phyloP scores from a whole-genome alignment of 1,140 invertebrate genomes.

The Matsumurasca onukii region DNA sequence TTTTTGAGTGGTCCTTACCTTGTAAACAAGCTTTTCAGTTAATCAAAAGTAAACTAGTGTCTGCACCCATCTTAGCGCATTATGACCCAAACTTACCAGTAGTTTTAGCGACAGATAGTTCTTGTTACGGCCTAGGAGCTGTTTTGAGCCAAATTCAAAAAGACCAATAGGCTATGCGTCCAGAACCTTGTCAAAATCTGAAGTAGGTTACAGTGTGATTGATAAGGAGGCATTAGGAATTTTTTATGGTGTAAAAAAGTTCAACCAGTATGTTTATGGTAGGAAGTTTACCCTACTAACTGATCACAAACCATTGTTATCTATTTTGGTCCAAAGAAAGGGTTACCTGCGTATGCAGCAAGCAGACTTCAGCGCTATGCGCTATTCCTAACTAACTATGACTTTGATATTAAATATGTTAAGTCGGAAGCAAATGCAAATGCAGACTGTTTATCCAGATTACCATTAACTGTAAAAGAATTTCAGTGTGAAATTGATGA shows the following conservation, averaged over 20 bases:
- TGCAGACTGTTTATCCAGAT: slow-evolving; percentile 41
- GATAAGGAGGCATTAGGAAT: slow-evolving; percentile 56
- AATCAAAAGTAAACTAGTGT: slow-evolving; percentile 20
- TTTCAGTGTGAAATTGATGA: slow-evolving; percentile 15
- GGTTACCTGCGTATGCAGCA: slow-evolving; percentile 45
- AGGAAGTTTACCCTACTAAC: slow-evolving; percentile 49
- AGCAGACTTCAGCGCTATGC: slow-evolving; percentile 44
- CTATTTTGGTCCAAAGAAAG: slow-evolving; percentile 46
- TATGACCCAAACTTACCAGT: slow-evolving; percentile 51
- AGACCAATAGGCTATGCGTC: slow-evolving; percentile 54
- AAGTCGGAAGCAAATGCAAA: slow-evolving; percentile 38
- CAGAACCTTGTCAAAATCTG: slow-evolving; percentile 48
- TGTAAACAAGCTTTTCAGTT: slow-evolving; percentile 25
- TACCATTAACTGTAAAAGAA: slow-evolving; percentile 30
- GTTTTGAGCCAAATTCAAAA: slow-evolving; percentile 48
- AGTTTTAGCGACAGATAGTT: slow-evolving; percentile 50
- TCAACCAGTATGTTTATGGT: slow-evolving; percentile 54
- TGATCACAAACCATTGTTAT: slow-evolving; percentile 51
- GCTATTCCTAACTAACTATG: slow-evolving; percentile 42
- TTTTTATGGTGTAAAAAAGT: slow-evolving; percentile 51
- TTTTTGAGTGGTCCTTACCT: slow-evolving; percentile 37
- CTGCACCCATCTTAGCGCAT: slow-evolving; percentile 17
- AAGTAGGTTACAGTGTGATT: slow-evolving; percentile 54
- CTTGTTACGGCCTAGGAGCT: slow-evolving; percentile 48
- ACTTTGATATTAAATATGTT: slow-evolving; percentile 39